These are phyloP conservation scores for Drosophila meridionalis DNA, from an alignment of 2,888 invertebrate species.

Conservation along the genomic window DNA sequence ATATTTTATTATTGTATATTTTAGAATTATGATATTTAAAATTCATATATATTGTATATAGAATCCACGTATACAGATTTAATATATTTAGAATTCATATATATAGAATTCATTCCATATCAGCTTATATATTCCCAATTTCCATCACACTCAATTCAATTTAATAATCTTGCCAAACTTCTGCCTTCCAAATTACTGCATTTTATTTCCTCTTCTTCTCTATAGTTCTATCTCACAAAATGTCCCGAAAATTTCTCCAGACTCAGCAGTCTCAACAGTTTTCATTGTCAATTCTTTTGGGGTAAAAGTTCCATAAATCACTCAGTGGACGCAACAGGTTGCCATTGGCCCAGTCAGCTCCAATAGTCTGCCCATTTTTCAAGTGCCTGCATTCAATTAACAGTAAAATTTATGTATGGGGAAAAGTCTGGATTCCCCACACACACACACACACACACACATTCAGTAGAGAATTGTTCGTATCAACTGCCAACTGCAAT, in stretches of 20 bases:
- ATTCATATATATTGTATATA: too few relatives aligned
- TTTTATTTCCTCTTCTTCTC: background rate
- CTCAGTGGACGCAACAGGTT: constrained; percentile 64
- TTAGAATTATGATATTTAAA: too few relatives aligned
- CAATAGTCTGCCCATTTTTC: constrained; percentile 65
- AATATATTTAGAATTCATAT: too few relatives aligned
- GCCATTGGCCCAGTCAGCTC: constrained; percentile 51
- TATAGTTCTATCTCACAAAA: background rate
- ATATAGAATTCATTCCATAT: background rate
- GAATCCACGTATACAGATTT: too few relatives aligned
- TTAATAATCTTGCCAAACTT: background rate
- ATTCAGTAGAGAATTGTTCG: constrained; percentile 61
- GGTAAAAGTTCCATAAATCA: constrained; percentile 54
- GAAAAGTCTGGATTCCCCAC: constrained; percentile 25
- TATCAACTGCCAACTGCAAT: constrained; percentile 77
- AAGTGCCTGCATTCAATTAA: constrained; percentile 76
- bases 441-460: constrained; percentile 16
- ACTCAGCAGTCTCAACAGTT: constrained; percentile 17
- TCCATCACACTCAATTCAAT: background rate
- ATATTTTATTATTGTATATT: too few relatives aligned
- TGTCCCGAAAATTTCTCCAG: background rate
- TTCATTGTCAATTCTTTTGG: constrained; percentile 30
- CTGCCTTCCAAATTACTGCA: background rate
- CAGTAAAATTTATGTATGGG: constrained; percentile 71
- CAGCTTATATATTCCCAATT: too few relatives aligned